These are phyloP conservation scores for Pasiphila rectangulata DNA, from an alignment of 2,888 invertebrate species.

Conservation along the genomic window DNA sequence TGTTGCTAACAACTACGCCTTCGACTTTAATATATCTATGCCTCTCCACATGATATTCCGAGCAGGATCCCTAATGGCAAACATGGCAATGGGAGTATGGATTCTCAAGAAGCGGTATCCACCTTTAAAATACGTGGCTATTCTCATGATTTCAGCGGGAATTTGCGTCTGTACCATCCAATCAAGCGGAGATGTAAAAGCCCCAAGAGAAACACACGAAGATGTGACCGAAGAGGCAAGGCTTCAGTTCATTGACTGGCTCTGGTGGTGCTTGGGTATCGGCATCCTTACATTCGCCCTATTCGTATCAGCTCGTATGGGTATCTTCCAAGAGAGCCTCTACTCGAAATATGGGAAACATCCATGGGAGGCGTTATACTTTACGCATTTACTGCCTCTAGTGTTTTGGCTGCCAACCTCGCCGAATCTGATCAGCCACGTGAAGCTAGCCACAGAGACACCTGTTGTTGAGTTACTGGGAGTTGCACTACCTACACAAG, in stretches of 20 bases:
- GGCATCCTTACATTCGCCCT: constrained; percentile 91
- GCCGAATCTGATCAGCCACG: constrained; percentile 88
- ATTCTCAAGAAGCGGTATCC: constrained; percentile 92
- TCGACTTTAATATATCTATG: constrained; percentile 98
- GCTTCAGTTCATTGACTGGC: constrained; percentile 70
- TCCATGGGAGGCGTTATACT: constrained; percentile 93
- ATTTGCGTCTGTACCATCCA: constrained; percentile 95
- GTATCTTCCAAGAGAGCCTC: constrained; percentile 94
- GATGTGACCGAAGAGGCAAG: constrained; percentile 66
- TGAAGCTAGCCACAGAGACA: constrained; percentile 85
- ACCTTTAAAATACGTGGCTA: constrained; percentile 92
- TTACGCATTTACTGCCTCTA: constrained; percentile 93
- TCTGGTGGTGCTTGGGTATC: constrained; percentile 87
- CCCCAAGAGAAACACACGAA: constrained; percentile 67
- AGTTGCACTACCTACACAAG: constrained; percentile 85
- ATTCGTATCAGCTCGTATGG: constrained; percentile 96
- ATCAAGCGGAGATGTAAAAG: constrained; percentile 87
- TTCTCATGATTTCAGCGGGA: constrained; percentile 95
- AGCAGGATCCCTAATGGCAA: constrained; percentile 97
- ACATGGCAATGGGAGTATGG: constrained; percentile 96
- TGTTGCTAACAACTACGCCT: constrained; percentile 96
- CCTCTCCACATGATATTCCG: constrained; percentile 99
- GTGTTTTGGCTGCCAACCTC: constrained; percentile 92
- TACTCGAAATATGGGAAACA: constrained; percentile 93
- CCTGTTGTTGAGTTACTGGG: constrained; percentile 83